Evolutionary conservation across 2,888 invertebrate genomes (phyloP).

Genomic region (Cynaeus angustus): DNA sequence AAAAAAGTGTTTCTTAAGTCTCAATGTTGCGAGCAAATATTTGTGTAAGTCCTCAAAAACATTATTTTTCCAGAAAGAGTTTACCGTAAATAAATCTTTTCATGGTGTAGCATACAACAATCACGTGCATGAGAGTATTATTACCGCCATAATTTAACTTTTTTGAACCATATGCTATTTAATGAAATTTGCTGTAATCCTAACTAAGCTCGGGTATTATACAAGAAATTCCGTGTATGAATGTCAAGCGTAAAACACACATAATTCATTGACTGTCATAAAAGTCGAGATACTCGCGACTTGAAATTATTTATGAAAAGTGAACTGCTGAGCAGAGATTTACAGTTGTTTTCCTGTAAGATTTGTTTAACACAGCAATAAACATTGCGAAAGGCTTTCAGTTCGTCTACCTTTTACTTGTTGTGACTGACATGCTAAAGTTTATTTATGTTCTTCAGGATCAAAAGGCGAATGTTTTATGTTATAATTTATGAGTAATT

Average conservation of each 20-base stretch:
- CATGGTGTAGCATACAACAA: conserved; percentile 21
- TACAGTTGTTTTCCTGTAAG: conserved; percentile 65
- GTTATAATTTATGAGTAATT: conserved; percentile 70
- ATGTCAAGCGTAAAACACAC: conserved; percentile 53
- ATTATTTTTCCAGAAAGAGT: conserved; percentile 42
- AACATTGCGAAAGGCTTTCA: conserved; percentile 65
- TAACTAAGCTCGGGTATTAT: conserved; percentile 6
- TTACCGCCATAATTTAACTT: conserved; percentile 19
- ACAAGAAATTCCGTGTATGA: conserved; percentile 40
- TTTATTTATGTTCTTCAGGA: conserved; percentile 68
- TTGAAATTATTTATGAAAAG: conserved; percentile 65
- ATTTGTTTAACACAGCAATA: conserved; percentile 64
- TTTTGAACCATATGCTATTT: conserved; percentile 2
- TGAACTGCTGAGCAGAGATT: conserved; percentile 63
- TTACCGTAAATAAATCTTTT: conserved; percentile 39
- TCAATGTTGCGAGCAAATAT: conserved; percentile 35
- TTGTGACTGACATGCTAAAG: conserved; percentile 66
- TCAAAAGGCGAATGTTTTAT: conserved; percentile 69
- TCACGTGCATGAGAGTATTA: conserved; percentile 33
- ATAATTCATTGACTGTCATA: conserved; percentile 60
- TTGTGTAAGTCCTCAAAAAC: conserved; percentile 29
- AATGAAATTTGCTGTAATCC: conserved; percentile 14
- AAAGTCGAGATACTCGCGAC: conserved; percentile 56
- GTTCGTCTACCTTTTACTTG: conserved; percentile 66
- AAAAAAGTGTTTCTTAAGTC: conserved; percentile 12